Percentiles rank a stretch among this genome's conserved stretches.
Evolutionary conservation across 2,797 vertebrate genomes (phyloP).

Genomic region (Pteropus rufus): DNA sequence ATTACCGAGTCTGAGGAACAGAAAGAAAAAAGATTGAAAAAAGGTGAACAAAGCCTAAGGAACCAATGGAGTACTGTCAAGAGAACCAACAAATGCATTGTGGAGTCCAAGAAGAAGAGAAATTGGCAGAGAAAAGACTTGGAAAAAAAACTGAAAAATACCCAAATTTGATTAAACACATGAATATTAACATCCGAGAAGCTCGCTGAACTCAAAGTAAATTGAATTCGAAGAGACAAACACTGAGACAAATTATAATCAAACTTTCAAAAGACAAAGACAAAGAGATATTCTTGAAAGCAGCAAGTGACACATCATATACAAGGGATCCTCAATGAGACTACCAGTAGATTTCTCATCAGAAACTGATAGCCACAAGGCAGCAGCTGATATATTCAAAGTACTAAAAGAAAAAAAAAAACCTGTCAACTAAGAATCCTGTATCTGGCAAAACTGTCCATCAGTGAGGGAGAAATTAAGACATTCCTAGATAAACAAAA

Average conservation of each 20-base stretch:
- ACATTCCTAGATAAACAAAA: background rate
- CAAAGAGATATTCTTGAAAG: background rate
- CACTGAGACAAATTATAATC: background rate
- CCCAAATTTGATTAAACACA: background rate
- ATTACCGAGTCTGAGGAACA: background rate
- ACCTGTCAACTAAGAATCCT: background rate
- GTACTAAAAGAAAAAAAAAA: background rate
- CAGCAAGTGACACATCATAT: too few species aligned
- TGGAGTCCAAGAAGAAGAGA: background rate
- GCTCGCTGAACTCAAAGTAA: background rate
- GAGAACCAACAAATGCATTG: background rate
- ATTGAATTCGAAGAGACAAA: background rate
- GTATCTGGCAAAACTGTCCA: background rate
- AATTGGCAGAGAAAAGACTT: background rate
- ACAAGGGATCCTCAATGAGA: too few species aligned
- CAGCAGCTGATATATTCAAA: too few species aligned
- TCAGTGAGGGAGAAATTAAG: background rate
- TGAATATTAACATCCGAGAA: background rate
- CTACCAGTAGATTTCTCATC: too few species aligned
- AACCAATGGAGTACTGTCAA: background rate
- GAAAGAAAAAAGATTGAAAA: background rate
- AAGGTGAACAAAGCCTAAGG: background rate
- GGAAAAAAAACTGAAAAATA: background rate
- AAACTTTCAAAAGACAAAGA: background rate
- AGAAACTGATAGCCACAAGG: too few species aligned